A percentile compares a stretch with the other conserved stretches of the same genome.
These are phyloP conservation scores for Theodoxus fluviatilis DNA, from an alignment of 2,888 invertebrate species.

Conservation along the genomic window DNA sequence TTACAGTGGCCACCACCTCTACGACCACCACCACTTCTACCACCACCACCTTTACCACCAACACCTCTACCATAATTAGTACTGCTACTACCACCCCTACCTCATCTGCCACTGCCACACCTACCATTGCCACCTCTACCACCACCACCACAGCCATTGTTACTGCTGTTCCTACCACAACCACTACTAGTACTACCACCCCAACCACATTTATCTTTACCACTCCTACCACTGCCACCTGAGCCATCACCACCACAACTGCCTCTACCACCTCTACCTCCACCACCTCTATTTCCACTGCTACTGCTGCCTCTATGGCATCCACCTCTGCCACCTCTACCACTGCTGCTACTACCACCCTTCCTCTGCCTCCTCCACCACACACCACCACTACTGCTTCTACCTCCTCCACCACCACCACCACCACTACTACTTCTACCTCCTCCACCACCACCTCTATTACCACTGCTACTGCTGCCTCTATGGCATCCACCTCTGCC, in stretches of 20 bases:
- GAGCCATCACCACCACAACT: neutral
- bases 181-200: neutral
- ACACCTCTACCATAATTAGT: neutral
- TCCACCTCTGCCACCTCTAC: slow-evolving; percentile 9
- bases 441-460: slow-evolving; percentile 8
- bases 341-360: neutral
- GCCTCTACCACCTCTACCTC: neutral
- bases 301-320: neutral
- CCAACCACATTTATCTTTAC: neutral
- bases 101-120: slow-evolving; percentile 5
- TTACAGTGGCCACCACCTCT: neutral
- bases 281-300: neutral
- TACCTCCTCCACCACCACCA: neutral
- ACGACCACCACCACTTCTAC: neutral
- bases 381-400: neutral
- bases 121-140: neutral
- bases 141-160: neutral
- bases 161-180: too few relatives aligned
- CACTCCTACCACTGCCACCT: neutral
- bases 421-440: slow-evolving; percentile 17
- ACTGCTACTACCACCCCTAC: slow-evolving; percentile 12
- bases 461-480: slow-evolving; percentile 12
- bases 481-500: neutral
- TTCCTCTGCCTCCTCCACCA: neutral
- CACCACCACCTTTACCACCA: neutral